Percentiles rank a stretch among this genome's conserved stretches.
Conservation (phyloP, 2,113 vertebrate species). For the Prietella phreatophila region DNA sequence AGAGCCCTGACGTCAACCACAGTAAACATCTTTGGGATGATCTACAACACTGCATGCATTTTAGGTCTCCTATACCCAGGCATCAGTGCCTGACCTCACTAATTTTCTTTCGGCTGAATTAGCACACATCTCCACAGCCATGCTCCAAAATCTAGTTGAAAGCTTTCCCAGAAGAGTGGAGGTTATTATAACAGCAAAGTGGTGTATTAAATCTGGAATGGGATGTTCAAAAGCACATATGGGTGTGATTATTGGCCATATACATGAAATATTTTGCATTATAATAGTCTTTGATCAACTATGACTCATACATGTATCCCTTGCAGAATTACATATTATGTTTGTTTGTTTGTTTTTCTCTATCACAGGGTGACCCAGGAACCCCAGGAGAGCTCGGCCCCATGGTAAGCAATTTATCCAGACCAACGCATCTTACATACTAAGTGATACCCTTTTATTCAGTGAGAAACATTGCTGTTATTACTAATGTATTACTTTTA, state of each 20-base stretch:
- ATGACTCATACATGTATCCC: neutral
- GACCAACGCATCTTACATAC: neutral
- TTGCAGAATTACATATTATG: neutral
- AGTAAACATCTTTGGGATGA: neutral
- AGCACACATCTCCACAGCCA: neutral
- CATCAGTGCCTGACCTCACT: neutral
- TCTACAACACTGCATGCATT: neutral
- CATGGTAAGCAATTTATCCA: conserved; percentile 70
- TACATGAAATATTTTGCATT: neutral
- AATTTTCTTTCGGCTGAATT: neutral
- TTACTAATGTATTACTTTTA: neutral
- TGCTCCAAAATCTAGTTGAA: neutral
- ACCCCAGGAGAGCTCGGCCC: conserved; percentile 83
- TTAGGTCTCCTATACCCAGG: neutral
- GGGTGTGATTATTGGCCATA: neutral
- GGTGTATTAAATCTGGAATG: neutral
- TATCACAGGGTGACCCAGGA: conserved; percentile 85
- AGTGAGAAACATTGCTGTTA: neutral
- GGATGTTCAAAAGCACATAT: neutral
- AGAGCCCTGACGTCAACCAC: neutral
- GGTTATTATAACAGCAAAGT: neutral
- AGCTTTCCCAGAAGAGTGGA: neutral
- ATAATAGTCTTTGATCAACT: neutral
- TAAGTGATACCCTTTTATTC: neutral
- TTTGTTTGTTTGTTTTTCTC: conserved; percentile 43